phyloP scores from a whole-genome alignment of 2,113 vertebrate species.

The Oryctolagus cuniculus region DNA sequence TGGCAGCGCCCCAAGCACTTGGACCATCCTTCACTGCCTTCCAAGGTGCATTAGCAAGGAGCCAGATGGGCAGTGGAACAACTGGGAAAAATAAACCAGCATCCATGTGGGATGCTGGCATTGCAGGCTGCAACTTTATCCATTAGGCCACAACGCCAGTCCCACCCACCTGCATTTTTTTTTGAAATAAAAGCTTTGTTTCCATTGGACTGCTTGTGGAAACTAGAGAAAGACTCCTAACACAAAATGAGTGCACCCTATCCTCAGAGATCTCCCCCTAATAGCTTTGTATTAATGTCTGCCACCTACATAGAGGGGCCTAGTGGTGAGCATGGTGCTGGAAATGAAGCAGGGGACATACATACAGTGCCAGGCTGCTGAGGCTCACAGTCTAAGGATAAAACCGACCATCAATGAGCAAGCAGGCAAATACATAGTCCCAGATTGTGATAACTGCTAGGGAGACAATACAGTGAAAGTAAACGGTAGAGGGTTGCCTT shows the following conservation, averaged over 20 bases:
- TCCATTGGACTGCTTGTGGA: neutral
- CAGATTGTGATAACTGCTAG: neutral
- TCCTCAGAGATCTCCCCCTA: neutral
- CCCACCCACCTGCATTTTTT: neutral
- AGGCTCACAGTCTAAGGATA: neutral
- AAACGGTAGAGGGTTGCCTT: neutral
- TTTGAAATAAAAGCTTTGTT: conserved; percentile 12
- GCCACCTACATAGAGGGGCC: neutral
- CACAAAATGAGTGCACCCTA: neutral
- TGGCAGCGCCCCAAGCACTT: no score
- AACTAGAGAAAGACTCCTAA: neutral
- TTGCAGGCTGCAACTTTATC: no score
- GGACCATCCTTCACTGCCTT: no score
- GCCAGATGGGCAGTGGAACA: no score
- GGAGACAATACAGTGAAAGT: neutral
- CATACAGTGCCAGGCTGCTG: no score
- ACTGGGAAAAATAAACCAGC: no score
- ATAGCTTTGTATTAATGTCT: neutral
- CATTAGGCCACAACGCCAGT: no score
- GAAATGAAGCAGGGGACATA: neutral
- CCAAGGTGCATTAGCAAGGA: no score
- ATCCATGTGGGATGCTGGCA: no score
- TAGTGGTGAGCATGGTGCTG: neutral
- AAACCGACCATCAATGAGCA: neutral
- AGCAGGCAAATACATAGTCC: neutral